Conservation (phyloP, 2,113 vertebrate species). For the Bubalus kerabau region DNA sequence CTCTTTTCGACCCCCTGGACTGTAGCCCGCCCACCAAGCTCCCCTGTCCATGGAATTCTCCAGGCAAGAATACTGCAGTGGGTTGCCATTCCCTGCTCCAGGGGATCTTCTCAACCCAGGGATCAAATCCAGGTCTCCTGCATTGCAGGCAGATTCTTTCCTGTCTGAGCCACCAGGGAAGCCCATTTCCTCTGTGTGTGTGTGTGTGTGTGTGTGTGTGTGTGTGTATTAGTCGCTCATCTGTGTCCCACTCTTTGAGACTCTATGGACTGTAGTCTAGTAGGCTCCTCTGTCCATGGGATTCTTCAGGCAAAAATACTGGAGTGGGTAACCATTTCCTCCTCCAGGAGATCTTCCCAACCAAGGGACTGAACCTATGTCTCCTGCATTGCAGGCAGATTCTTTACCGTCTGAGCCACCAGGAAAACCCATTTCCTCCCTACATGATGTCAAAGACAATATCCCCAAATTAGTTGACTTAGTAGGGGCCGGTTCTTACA, state of each 20-base stretch:
- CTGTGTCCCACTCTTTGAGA: background rate
- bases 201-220: too few relatives aligned
- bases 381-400: background rate
- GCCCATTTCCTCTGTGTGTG: background rate
- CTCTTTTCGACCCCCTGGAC: background rate
- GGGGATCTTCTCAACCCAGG: background rate
- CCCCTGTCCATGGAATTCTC: background rate
- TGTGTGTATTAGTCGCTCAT: background rate
- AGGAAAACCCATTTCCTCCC: background rate
- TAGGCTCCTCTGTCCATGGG: background rate
- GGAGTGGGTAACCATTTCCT: background rate
- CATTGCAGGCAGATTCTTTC: accelerated
- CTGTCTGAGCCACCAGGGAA: background rate
- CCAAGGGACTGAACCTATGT: accelerated
- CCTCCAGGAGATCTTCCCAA: background rate
- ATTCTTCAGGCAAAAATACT: background rate
- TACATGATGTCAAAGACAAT: background rate
- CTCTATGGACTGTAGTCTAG: background rate
- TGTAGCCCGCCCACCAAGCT: background rate
- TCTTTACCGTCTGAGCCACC: background rate
- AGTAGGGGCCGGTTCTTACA: background rate
- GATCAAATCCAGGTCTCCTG: background rate
- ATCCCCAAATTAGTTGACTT: too few relatives aligned
- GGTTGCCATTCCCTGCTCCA: background rate
- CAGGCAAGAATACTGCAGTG: background rate